These are phyloP conservation scores for Syndactyla subalaris DNA, from an alignment of 2,797 vertebrate genomes.

Conservation along the genomic window DNA sequence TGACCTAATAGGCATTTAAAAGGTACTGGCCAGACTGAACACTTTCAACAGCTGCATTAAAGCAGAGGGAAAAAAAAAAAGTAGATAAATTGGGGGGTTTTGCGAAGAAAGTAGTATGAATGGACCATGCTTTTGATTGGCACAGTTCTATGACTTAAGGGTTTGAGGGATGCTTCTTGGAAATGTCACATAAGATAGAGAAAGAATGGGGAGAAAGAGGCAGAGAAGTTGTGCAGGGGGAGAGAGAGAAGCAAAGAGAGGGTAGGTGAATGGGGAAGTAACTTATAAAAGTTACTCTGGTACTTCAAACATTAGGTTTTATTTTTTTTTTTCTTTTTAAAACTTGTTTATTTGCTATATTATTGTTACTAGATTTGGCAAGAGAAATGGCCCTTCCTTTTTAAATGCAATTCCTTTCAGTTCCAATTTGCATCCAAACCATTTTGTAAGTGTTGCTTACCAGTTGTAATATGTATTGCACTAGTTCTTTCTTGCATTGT, in stretches of 20 bases:
- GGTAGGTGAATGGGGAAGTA: neutral
- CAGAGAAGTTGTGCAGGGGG: neutral
- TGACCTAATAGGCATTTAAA: neutral
- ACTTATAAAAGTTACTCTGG: neutral
- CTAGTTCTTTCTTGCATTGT: slow-evolving; percentile 22
- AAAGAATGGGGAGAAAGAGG: neutral
- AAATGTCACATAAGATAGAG: neutral
- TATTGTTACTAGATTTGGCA: neutral
- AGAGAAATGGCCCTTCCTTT: neutral
- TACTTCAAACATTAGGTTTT: neutral
- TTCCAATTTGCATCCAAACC: slow-evolving; percentile 35
- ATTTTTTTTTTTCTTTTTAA: neutral
- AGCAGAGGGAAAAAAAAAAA: neutral
- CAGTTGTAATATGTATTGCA: neutral
- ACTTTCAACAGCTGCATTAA: neutral
- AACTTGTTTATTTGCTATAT: neutral
- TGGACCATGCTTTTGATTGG: neutral
- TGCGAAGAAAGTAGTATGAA: neutral
- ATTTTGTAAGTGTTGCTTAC: slow-evolving; percentile 65
- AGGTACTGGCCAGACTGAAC: neutral
- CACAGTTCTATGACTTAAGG: neutral
- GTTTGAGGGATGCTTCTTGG: neutral
- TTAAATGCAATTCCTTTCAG: neutral
- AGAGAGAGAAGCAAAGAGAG: neutral
- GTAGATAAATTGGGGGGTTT: neutral